Conservation (phyloP, 2,113 vertebrate genomes). For the Montifringilla adamsi region DNA sequence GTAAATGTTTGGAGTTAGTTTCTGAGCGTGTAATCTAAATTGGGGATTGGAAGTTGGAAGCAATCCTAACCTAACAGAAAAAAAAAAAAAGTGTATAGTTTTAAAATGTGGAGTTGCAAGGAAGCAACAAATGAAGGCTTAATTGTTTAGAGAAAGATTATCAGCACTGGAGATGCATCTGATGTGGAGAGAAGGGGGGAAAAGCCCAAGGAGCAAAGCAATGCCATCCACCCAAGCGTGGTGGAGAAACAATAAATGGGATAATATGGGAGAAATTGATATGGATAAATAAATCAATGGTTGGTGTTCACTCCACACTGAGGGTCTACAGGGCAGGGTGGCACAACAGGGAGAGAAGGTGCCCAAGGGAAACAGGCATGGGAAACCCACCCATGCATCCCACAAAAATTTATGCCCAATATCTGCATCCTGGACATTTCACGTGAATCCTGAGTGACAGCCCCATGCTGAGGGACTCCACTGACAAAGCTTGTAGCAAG, state of each 20-base stretch:
- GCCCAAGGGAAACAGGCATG: background rate
- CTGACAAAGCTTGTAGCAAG: background rate
- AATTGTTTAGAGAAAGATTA: slow-evolving; percentile 59
- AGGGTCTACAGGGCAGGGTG: background rate
- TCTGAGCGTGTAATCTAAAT: slow-evolving; percentile 80
- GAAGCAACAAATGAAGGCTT: slow-evolving; percentile 75
- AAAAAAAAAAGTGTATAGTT: slow-evolving; percentile 61
- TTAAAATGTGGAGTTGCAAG: slow-evolving; percentile 72
- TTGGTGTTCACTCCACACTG: background rate
- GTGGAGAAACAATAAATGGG: background rate
- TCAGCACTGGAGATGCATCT: slow-evolving; percentile 30
- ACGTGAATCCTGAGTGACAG: background rate
- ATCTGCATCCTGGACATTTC: background rate
- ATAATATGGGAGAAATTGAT: background rate
- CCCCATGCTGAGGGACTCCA: background rate
- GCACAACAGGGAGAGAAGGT: background rate
- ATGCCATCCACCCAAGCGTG: background rate
- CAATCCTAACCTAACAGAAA: slow-evolving; percentile 73
- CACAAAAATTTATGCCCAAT: background rate
- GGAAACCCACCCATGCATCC: background rate
- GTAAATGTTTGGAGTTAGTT: slow-evolving; percentile 82
- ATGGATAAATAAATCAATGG: background rate
- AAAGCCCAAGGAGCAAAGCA: background rate
- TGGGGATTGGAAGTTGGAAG: slow-evolving; percentile 80
- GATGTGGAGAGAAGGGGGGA: slow-evolving; percentile 19